These are phyloP conservation scores for Drosophila melanogaster DNA, from an alignment of 1,140 invertebrate species.

Conservation along the genomic window DNA sequence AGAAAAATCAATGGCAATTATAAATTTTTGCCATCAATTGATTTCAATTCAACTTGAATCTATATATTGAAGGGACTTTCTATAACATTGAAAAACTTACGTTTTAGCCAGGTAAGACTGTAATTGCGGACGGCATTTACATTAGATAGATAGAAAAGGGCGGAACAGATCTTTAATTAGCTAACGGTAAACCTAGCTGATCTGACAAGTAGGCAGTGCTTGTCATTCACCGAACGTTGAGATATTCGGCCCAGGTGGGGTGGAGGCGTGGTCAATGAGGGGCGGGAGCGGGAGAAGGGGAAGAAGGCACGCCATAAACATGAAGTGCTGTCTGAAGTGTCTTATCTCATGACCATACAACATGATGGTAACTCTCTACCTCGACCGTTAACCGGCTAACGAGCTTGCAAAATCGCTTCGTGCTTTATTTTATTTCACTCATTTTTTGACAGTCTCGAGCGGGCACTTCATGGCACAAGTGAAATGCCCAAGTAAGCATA, in stretches of 20 bases:
- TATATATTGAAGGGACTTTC: not conserved
- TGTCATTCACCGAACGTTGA: constrained; percentile 45
- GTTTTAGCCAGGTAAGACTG: not conserved
- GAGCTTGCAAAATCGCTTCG: constrained; percentile 42
- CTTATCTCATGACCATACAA: constrained; percentile 74
- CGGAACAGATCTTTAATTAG: constrained; percentile 51
- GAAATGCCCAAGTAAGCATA: constrained; percentile 40
- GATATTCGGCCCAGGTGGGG: constrained; percentile 22
- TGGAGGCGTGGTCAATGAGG: not conserved
- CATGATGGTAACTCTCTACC: constrained; percentile 48
- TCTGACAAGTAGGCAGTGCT: constrained; percentile 21
- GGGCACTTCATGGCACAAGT: constrained; percentile 35
- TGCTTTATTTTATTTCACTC: constrained; percentile 20
- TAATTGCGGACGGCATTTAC: not conserved
- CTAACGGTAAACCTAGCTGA: constrained; percentile 52
- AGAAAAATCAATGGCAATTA: too few relatives aligned
- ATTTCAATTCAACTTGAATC: too few relatives aligned
- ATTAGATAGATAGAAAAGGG: constrained; percentile 19
- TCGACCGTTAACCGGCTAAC: constrained; percentile 60
- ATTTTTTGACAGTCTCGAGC: constrained; percentile 56
- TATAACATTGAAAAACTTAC: not conserved
- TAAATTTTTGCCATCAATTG: too few relatives aligned
- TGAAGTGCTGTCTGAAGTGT: constrained; percentile 68
- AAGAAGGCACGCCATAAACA: constrained; percentile 44
- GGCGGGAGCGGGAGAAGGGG: not conserved